These are phyloP conservation scores for Orycteropus afer DNA, from an alignment of 2,113 vertebrate genomes.

Conservation along the genomic window DNA sequence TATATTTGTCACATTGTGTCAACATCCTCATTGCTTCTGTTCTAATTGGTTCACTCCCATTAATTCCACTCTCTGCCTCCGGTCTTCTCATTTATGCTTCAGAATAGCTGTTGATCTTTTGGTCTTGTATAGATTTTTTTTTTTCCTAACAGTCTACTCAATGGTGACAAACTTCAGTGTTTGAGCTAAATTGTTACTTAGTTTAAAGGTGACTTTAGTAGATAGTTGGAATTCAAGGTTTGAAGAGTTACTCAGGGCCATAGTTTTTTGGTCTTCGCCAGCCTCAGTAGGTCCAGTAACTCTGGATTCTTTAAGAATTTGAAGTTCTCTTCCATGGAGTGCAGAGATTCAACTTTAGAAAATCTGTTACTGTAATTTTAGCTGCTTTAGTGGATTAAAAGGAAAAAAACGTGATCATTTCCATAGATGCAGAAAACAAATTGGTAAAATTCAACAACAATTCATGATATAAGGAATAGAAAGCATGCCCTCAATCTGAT, in stretches of 20 bases:
- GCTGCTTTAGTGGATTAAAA: not conserved
- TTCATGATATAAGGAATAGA: not conserved
- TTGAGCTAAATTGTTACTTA: not conserved
- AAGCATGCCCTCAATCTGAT: slow-evolving; percentile 19
- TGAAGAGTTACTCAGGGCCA: not conserved
- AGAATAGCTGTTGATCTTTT: not conserved
- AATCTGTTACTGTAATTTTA: not conserved
- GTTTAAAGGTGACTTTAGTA: not conserved
- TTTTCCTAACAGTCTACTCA: not conserved
- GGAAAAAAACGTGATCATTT: not conserved
- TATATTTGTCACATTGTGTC: not conserved
- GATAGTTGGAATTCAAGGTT: not conserved
- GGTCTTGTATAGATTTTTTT: not conserved
- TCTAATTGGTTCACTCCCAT: not conserved
- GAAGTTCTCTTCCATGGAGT: not conserved
- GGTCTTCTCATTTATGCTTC: not conserved
- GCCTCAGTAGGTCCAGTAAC: not conserved
- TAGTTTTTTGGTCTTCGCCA: not conserved
- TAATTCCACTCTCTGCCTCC: not conserved
- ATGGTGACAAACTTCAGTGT: not conserved
- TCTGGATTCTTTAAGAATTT: not conserved
- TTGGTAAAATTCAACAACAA: not conserved
- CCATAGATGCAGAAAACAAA: slow-evolving; percentile 12
- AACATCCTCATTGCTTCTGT: not conserved
- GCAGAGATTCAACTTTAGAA: not conserved